Evolutionary conservation across 1,140 invertebrate species (phyloP).

Genomic region (Ditylenchus dipsaci): DNA sequence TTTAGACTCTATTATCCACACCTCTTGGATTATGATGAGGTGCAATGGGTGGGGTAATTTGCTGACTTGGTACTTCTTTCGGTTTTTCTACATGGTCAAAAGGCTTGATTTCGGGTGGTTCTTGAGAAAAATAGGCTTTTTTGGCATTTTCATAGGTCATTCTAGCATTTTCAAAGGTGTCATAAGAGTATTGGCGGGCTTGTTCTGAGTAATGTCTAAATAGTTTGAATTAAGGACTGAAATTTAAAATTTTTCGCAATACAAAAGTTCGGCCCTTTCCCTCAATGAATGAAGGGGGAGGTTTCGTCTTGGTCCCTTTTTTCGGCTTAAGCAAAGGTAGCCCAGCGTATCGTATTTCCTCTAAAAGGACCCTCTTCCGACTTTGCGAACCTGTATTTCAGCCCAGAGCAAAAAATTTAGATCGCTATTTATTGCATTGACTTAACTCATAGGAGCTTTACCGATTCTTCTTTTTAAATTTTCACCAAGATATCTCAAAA

Average conservation of each 20-base stretch:
- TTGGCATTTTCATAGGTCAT: not conserved
- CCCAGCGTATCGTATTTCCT: not conserved
- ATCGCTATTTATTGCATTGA: too few relatives aligned
- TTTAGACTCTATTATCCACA: too few relatives aligned
- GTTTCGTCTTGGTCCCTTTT: not conserved
- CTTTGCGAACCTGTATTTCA: not conserved
- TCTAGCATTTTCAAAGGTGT: not conserved
- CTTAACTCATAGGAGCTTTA: too few relatives aligned
- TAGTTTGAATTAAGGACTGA: not conserved
- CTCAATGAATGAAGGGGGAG: not conserved
- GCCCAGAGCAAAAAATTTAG: too few relatives aligned
- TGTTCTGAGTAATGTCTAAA: not conserved
- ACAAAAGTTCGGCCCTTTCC: not conserved
- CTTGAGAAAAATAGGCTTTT: not conserved
- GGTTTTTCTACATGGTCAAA: not conserved
- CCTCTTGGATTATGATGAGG: not conserved
- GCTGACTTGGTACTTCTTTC: not conserved
- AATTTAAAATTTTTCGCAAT: not conserved
- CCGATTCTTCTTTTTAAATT: too few relatives aligned
- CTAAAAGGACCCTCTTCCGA: not conserved
- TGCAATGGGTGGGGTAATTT: not conserved
- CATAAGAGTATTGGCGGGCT: not conserved
- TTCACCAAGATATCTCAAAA: too few relatives aligned
- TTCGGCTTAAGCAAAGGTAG: not conserved
- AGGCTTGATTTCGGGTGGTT: not conserved